Base-by-base conservation (phyloP, 64 coral and sea anemone genomes). In the Pachyseris speciosa region DNA sequence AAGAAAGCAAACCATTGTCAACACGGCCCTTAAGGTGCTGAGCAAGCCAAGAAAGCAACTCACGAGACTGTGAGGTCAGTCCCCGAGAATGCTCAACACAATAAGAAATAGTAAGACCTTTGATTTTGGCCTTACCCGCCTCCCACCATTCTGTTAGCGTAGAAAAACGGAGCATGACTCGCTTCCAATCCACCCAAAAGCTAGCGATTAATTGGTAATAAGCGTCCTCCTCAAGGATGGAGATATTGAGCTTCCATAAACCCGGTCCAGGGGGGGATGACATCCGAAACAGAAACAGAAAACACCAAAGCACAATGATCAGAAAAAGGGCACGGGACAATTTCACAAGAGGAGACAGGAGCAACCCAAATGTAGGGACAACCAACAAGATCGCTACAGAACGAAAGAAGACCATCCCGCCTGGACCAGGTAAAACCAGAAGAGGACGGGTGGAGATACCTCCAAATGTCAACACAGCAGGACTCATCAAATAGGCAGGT, bases 61-160 rank as follows among this genome's bases (percentile, higher is more conserved):
- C 19, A 8, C 72, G 34, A 9, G 60, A 7, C 24, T 13, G 15
- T 8, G 34, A 16, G 2, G 27, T 30, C 1, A 19, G n/a, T n/a
- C n/a, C 38, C 2, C 20, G 37, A 31, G 37, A 24, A 26, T 29
- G 37, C 25, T 6, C 12, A 16, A 8, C 15, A 24, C 72, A 69
- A 64, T 49, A 90, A n/a, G n/a, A n/a, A 6, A 78, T 64, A 34
- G 87, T 38, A 12, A 78, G 24, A 7, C 63, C 74, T 22, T 78
- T 63, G 9, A 90, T 78, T 9, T 37, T 9, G 25, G 20, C 6
- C 29, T 90, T 90, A 1, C 87, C 87, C 8, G 36, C 63, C 4
- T 90, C 87, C 87, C 87, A 90, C 87, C 87, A 90, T 10, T 84
- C 41, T 4, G 53, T 29, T 4, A 80, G 69, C 20, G 91, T 78